Evolutionary conservation across 2,797 vertebrate species (phyloP), one percentile per base, ranked within the genome.

Genomic region (Fratercula arctica): DNA sequence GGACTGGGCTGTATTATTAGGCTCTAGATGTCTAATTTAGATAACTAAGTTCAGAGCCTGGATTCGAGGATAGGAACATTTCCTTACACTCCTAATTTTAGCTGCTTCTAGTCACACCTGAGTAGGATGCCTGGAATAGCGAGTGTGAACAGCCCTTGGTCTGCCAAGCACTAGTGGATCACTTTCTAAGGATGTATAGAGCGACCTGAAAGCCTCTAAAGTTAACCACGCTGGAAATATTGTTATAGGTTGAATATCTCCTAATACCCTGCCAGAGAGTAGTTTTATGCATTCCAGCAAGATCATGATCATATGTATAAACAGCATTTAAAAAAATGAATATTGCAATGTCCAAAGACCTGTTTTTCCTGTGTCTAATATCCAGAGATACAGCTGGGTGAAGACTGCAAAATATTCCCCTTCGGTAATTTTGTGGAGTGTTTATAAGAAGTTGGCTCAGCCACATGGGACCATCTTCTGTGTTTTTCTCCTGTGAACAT

Each of bases 401-500:
- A 95, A 86, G 63, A 74, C 39, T 50, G 80, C 53, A 89, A 94
- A 87, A 37, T 77, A 82, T 57, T 76, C 78, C 59, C 61, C 68
- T 79, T 78, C 37, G 75, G 67, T 81, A 39, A 61, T 78, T 93
- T 67, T 81, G 66, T 69, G 31, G 54, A 73, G 43, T 81, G 79
- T 74, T 85, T 88, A 64, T 77, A 89, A 91, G 75, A 82, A 82
- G 70, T 17, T 86, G 80, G 69, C 77, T 95, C 37, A 84, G 54
- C 31, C 67, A 70, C 60, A 61, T 1, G 11, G 29, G 53, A 48
- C 76, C 33, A 41, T 67, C 31, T 57, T 84, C 83, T 82, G 9
- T 72, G 51, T 56, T 89, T 90, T 90, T 69, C 63, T 96, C 77
- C 74, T 76, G 59, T 84, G 70, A 91, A 81, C 28, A 77, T 89